Conservation (phyloP, 2,113 vertebrate species). For the Lophotis ruficrista region DNA sequence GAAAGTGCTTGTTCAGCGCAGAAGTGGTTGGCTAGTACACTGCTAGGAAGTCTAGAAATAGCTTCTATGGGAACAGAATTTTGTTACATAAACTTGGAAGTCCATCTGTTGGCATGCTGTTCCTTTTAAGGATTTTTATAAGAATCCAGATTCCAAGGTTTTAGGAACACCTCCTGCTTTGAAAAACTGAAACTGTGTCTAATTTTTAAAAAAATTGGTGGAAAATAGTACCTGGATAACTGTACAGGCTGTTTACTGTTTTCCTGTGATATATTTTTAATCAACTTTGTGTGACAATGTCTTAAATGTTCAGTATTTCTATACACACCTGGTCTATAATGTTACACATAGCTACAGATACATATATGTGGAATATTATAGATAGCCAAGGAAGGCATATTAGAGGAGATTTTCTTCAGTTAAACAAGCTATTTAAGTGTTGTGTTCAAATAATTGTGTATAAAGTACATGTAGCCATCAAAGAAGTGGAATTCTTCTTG, state of each 20-base stretch:
- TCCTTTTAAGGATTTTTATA: background rate
- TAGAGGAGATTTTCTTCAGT: background rate
- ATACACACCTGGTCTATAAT: accelerated
- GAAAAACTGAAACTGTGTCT: background rate
- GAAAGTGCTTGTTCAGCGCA: background rate
- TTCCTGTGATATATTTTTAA: background rate
- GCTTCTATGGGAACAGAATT: background rate
- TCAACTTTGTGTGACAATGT: background rate
- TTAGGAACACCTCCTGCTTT: background rate
- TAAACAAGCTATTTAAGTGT: background rate
- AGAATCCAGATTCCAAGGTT: background rate
- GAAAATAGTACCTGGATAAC: background rate
- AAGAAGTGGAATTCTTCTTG: background rate
- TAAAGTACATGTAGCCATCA: background rate
- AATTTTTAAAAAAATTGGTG: background rate
- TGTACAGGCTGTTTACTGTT: background rate
- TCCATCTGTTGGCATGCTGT: background rate
- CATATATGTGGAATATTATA: background rate
- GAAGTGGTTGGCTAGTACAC: background rate
- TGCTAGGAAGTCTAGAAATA: background rate
- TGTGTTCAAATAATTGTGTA: background rate
- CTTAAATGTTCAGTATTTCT: background rate
- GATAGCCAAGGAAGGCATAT: background rate
- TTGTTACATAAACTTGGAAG: background rate
- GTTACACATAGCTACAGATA: background rate